Conservation (phyloP, 2,797 vertebrate genomes). For the Micromesistius poutassou region DNA sequence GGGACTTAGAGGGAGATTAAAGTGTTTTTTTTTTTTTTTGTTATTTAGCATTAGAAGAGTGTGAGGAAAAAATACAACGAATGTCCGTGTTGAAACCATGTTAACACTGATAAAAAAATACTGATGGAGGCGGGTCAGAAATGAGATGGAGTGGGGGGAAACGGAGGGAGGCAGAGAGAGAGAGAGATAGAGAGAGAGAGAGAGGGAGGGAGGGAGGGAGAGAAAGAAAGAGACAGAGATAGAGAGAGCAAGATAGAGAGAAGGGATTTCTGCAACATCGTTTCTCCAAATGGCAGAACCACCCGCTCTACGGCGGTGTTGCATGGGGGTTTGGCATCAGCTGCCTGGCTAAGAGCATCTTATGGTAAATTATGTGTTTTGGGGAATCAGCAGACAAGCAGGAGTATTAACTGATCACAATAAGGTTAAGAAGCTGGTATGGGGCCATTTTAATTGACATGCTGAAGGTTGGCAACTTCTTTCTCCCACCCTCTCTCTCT, state of each 20-base stretch:
- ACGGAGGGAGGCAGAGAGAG: no score
- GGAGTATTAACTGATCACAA: neutral
- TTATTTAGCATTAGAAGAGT: neutral
- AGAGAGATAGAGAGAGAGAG: no score
- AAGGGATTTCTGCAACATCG: neutral
- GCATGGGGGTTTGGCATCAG: neutral
- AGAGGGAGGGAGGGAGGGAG: no score
- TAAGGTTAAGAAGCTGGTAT: constrained; percentile 8
- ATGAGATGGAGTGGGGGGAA: no score
- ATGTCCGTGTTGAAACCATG: no score
- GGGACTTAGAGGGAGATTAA: neutral
- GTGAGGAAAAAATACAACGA: no score
- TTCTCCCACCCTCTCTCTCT: neutral
- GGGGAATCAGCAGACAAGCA: neutral
- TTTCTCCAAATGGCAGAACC: neutral
- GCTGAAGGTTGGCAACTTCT: neutral
- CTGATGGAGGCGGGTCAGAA: no score
- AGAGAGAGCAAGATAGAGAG: neutral
- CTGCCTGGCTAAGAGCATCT: neutral
- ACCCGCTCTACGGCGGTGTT: neutral
- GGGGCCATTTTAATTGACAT: neutral
- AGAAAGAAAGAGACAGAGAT: no score
- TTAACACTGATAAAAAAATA: no score
- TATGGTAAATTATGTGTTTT: neutral
- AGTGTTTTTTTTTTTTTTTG: no score